Base-by-base conservation (phyloP, 1,140 invertebrate species). In the Zaprionus inermis region DNA sequence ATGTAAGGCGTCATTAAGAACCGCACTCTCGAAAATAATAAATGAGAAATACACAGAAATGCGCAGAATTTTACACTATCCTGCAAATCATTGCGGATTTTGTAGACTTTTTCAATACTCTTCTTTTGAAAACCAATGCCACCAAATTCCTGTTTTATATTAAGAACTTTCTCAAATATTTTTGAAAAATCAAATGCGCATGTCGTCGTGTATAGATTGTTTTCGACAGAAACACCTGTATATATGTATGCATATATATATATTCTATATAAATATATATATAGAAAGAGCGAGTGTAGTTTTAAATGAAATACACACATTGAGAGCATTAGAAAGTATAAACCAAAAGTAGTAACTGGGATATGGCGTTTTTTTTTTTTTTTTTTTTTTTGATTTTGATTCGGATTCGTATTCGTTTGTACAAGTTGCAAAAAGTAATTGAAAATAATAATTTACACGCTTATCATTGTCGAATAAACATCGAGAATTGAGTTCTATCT, bases 91-190 rank as follows among this genome's bases (percentile, higher is more conserved):
- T 72, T 90, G 81, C 9, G 74, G 38, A 68, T 83, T 78, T 71
- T 72, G 57, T 24, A 34, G 44, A 18, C 14, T 60, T 61, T 59
- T 38, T 6, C 1, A 14, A 18, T 12, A 24, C 10, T 41, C n/a
- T 78, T 72, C 77, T 88, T 86, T 89, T 72, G 84, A 89, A 89
- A 88, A 88, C 84, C 84, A 89, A 89, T 89, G 84, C 84, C 84
- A 89, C 89, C 84, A 78, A 83, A 84, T 88, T 78, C 70, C 68
- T 85, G 64, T 84, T 79, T 32, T 51, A 34, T 41, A 54, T 41
- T 18, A 54, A 54, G 18, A 74, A 81, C 76, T 79, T 84, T 88
- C 24, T 85, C 44, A 89, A 78, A 89, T 89, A 89, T 81, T 89
- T 89, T 89, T 89, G 84, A 89, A 89, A 74, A 83, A 56, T 76